A percentile compares a stretch with the other conserved stretches of the same genome.
These are phyloP conservation scores for Eucriotettix oculatus DNA, from an alignment of 2,888 invertebrate species.

Conservation along the genomic window DNA sequence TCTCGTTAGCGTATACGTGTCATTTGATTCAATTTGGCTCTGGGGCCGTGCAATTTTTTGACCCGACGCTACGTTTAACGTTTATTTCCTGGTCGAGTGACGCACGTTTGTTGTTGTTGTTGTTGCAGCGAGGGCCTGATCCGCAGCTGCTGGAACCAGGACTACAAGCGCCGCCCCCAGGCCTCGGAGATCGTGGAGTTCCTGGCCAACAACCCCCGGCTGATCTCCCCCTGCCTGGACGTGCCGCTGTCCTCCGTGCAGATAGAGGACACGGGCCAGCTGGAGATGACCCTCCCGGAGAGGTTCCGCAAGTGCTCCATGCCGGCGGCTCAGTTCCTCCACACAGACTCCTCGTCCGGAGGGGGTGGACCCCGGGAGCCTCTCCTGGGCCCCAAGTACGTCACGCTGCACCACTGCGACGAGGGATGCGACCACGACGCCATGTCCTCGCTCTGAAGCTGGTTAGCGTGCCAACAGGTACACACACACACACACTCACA, in stretches of 20 bases:
- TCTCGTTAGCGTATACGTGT: too few relatives aligned
- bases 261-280: conserved; percentile 41
- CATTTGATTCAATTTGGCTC: too few relatives aligned
- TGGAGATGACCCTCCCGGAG: conserved; percentile 33
- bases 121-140: conserved; percentile 50
- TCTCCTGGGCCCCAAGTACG: conserved; percentile 3
- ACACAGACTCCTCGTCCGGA: not conserved
- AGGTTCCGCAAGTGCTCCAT: conserved; percentile 28
- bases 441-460: too few relatives aligned
- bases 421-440: too few relatives aligned
- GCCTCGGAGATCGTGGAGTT: conserved; percentile 68
- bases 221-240: conserved; percentile 64
- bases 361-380: conserved; percentile 7
- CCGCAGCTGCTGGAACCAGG: conserved; percentile 62
- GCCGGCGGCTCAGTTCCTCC: conserved; percentile 8
- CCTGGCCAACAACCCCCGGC: conserved; percentile 56
- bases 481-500: too few relatives aligned
- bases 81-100: too few relatives aligned
- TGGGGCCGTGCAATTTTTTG: too few relatives aligned
- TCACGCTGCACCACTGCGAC: not conserved
- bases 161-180: conserved; percentile 50
- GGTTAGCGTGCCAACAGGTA: too few relatives aligned
- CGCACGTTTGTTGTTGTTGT: too few relatives aligned
- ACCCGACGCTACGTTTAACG: too few relatives aligned
- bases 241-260: conserved; percentile 56